Base-by-base conservation (phyloP, 2,797 vertebrate genomes). In the Euthynnus affinis region DNA sequence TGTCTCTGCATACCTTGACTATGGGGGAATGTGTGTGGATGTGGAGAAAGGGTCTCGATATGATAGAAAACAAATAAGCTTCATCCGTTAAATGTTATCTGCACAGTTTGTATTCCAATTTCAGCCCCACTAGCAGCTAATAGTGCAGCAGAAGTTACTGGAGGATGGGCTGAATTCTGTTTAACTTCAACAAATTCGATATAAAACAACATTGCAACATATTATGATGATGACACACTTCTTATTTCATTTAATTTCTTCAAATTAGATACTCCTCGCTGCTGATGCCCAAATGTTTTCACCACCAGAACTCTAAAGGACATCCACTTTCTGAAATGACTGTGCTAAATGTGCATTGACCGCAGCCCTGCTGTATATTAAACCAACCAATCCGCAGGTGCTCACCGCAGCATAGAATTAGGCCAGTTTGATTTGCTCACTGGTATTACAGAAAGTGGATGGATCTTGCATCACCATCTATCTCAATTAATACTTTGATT, bases 401-500 rank as follows among this genome's bases (percentile, higher is more conserved):
- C 80, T 85, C 81, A 71, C 66, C 74, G 27, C 74, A 48, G 78
- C 83, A 62, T 57, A 81, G 83, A 88, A 92, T 92, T 69, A 89
- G 74, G 55, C 40, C 2, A 22, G 57, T 84, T 81, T 82, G 83
- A 84, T 92, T 90, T 88, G 84, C 83, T 90, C 80, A 53, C 65
- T 88, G 86, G 76, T 68, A 85, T 90, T 89, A 80, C 88, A 83
- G 78, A 86, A 90, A 90, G 84, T 15, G 57, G 87, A 88, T 89
- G 78, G 82, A 85, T 91, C 87, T 93, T 83, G 87, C 89, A 84
- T 92, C 86, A 80, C 81, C 89, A 92, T 93, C 90, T 81, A 88
- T 93, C 92, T 94, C 91, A 92, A 91, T 94, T 91, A 90, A 85
- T 60, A 64, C 57, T 70, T 76, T 81, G 89, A 91, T 80, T 88